phyloP scores from a whole-genome alignment of 92 coral and sea anemone species.

The Scolanthus callimorphus region DNA sequence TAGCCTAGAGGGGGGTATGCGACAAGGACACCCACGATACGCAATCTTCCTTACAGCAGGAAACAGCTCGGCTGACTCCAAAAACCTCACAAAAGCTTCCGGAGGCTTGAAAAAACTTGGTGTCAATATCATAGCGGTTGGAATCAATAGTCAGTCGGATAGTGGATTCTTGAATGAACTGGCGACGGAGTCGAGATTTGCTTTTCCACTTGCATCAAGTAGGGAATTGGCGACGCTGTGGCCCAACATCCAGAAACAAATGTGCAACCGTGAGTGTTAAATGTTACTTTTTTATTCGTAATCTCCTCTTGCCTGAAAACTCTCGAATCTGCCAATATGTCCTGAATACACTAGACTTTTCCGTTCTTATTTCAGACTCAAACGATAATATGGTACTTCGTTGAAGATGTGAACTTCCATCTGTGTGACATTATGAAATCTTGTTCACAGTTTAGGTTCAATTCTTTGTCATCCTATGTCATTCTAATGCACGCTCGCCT shows the following conservation, averaged over 20 bases:
- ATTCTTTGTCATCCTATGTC: too few relatives aligned
- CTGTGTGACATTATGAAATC: too few relatives aligned
- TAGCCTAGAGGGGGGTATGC: slow-evolving; percentile 65
- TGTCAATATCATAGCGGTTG: slow-evolving; percentile 27
- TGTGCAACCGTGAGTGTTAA: slow-evolving; percentile 29
- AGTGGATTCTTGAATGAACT: slow-evolving; percentile 2
- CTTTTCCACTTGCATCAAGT: slow-evolving; percentile 3
- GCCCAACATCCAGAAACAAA: slow-evolving; percentile 1
- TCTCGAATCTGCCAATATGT: too few relatives aligned
- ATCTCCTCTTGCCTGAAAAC: too few relatives aligned
- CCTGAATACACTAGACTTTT: too few relatives aligned
- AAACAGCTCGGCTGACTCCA: slow-evolving; percentile 21
- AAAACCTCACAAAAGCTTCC: slow-evolving; percentile 22
- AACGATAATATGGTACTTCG: too few relatives aligned
- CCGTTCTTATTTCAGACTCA: too few relatives aligned
- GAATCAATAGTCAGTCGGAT: slow-evolving; percentile 1
- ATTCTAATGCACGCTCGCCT: too few relatives aligned
- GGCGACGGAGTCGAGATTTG: slow-evolving; percentile 7
- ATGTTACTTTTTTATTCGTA: too few relatives aligned
- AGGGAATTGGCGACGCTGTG: slow-evolving; percentile 10
- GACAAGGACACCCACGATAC: slow-evolving; percentile 72
- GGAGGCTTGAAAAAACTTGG: slow-evolving; percentile 14
- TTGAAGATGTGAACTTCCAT: too few relatives aligned
- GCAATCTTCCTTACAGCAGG: slow-evolving; percentile 43
- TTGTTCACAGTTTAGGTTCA: too few relatives aligned